Conservation (phyloP, 2,113 vertebrate genomes). For the Stegastes partitus region DNA sequence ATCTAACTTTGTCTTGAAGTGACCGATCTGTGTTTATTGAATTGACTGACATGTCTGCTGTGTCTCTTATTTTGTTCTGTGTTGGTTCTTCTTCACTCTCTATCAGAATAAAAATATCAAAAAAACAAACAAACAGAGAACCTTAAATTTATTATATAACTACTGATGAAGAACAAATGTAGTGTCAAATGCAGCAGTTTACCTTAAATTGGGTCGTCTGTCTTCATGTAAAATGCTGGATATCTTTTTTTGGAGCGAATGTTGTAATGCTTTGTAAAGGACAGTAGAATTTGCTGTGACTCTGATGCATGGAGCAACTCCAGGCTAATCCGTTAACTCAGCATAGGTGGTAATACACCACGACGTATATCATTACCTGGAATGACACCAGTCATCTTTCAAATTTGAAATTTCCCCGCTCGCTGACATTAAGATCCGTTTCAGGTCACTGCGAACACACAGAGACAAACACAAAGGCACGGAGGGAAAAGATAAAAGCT, state of each 20-base stretch:
- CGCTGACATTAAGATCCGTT: slow-evolving; percentile 51
- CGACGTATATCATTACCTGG: slow-evolving; percentile 24
- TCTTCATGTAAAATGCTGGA: slow-evolving; percentile 18
- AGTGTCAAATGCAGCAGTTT: not conserved
- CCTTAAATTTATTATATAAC: too few relatives aligned
- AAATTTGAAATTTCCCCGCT: slow-evolving; percentile 10
- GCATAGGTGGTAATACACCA: not conserved
- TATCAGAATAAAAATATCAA: not conserved
- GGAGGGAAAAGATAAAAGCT: not conserved
- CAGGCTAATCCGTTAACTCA: slow-evolving; percentile 20
- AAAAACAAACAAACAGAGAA: not conserved
- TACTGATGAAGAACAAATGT: not conserved
- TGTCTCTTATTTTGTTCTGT: not conserved
- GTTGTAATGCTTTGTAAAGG: slow-evolving; percentile 23
- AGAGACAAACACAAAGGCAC: not conserved
- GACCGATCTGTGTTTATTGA: not conserved
- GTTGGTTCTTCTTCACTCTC: not conserved
- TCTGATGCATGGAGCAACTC: slow-evolving; percentile 7
- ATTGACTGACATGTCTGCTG: too few relatives aligned
- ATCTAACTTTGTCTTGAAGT: not conserved
- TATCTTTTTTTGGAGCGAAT: slow-evolving; percentile 16
- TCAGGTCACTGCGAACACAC: slow-evolving; percentile 47
- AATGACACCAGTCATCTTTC: slow-evolving; percentile 39
- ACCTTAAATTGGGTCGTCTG: not conserved
- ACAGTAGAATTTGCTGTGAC: slow-evolving; percentile 24